phyloP scores from a whole-genome alignment of 1,140 invertebrate species.

The Adelges cooleyi region DNA sequence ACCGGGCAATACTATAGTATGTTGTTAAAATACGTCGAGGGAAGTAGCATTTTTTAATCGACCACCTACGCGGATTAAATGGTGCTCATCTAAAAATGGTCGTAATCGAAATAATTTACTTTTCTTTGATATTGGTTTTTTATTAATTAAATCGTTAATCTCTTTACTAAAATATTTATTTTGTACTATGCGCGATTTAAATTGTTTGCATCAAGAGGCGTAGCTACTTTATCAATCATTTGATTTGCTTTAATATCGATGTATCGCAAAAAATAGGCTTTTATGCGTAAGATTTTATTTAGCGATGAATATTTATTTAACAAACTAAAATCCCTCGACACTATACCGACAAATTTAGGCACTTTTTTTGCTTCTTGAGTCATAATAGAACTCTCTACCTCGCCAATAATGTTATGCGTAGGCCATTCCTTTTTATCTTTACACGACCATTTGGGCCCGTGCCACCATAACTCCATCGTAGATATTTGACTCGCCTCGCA shows the following conservation, averaged over 20 bases:
- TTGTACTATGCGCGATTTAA: not conserved
- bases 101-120: not conserved
- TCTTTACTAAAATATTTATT: not conserved
- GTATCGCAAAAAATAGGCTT: not conserved
- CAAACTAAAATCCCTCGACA: not conserved
- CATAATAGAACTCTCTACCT: not conserved
- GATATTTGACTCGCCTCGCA: slow-evolving; percentile 12
- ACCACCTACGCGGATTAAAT: not conserved
- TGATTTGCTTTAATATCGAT: not conserved
- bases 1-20: too few species aligned
- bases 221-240: not conserved
- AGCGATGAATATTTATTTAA: not conserved
- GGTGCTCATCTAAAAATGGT: not conserved
- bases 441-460: not conserved
- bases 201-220: not conserved
- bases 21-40: not conserved
- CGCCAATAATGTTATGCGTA: not conserved
- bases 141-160: not conserved
- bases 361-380: not conserved
- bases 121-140: not conserved
- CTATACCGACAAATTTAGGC: not conserved
- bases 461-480: slow-evolving; percentile 25
- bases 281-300: not conserved
- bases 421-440: not conserved
- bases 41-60: not conserved